Conservation (phyloP, 2,888 invertebrate genomes). For the Ferdinandea cuprea region DNA sequence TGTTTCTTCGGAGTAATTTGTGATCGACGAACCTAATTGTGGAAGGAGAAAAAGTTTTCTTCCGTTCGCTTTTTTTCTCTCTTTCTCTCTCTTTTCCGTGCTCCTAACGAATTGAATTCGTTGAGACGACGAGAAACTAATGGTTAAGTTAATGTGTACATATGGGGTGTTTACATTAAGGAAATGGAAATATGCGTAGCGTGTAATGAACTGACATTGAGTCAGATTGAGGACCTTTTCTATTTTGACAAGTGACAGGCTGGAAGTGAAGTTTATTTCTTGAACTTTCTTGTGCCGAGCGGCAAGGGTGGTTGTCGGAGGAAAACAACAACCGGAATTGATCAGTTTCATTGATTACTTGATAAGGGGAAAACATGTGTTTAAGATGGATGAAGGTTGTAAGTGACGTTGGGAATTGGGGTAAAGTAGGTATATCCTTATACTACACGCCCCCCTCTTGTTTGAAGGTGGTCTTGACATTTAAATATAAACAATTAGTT, state of each 20-base stretch:
- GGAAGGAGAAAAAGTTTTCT: constrained; percentile 19
- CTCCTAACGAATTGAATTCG: constrained; percentile 31
- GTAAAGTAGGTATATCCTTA: neutral
- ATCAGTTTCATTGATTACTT: constrained; percentile 48
- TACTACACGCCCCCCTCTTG: too few species aligned
- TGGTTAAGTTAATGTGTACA: constrained; percentile 39
- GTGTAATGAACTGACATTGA: constrained; percentile 60
- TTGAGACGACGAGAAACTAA: constrained; percentile 33
- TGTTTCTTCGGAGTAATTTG: constrained; percentile 39
- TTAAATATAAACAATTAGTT: constrained; percentile 1
- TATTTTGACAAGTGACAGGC: constrained; percentile 57
- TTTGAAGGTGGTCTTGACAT: constrained; percentile 2
- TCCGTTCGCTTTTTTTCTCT: too few species aligned
- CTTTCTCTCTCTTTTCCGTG: neutral
- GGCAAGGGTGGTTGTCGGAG: neutral
- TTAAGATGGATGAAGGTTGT: constrained; percentile 17
- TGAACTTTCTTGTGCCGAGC: neutral
- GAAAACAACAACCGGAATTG: constrained; percentile 21
- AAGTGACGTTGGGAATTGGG: constrained; percentile 10
- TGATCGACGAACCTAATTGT: constrained; percentile 6
- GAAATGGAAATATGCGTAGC: constrained; percentile 48
- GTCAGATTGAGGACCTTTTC: constrained; percentile 46
- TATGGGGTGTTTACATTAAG: constrained; percentile 42
- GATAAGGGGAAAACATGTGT: constrained; percentile 25
- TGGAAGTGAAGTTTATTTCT: constrained; percentile 27